These are phyloP conservation scores for Neodiprion pinetum DNA, from an alignment of 1,140 invertebrate genomes.

Conservation along the genomic window DNA sequence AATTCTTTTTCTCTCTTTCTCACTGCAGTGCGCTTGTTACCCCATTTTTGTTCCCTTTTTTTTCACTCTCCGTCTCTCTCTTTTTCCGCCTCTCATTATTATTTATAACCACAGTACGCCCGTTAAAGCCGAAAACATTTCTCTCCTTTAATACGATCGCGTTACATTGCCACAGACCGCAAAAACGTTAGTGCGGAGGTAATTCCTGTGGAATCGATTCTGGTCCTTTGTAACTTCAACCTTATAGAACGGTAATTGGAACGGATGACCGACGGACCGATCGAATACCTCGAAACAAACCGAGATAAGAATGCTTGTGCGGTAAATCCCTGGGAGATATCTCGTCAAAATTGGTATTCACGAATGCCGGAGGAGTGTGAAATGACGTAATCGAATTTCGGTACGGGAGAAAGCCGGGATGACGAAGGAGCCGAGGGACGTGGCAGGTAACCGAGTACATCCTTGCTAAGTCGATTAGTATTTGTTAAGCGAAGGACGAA, in stretches of 20 bases:
- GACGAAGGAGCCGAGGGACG: neutral
- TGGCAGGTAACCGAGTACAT: neutral
- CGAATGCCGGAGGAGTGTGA: neutral
- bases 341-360: too few relatives aligned
- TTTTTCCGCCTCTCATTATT: neutral
- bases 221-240: too few relatives aligned
- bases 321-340: too few relatives aligned
- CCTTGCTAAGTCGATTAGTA: conserved; percentile 1
- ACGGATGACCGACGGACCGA: too few relatives aligned
- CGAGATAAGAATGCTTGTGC: too few relatives aligned
- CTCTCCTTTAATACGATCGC: too few relatives aligned
- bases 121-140: too few relatives aligned
- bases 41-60: neutral
- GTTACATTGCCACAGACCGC: too few relatives aligned
- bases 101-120: neutral
- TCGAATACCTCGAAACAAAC: too few relatives aligned
- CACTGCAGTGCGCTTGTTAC: neutral
- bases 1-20: neutral
- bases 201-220: too few relatives aligned
- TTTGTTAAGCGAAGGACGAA: neutral
- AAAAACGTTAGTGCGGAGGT: too few relatives aligned
- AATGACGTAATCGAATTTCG: neutral
- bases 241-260: too few relatives aligned
- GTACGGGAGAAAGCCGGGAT: neutral
- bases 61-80: neutral